These are phyloP conservation scores for Microcaecilia unicolor DNA, from an alignment of 2,797 vertebrate genomes.

Conservation along the genomic window DNA sequence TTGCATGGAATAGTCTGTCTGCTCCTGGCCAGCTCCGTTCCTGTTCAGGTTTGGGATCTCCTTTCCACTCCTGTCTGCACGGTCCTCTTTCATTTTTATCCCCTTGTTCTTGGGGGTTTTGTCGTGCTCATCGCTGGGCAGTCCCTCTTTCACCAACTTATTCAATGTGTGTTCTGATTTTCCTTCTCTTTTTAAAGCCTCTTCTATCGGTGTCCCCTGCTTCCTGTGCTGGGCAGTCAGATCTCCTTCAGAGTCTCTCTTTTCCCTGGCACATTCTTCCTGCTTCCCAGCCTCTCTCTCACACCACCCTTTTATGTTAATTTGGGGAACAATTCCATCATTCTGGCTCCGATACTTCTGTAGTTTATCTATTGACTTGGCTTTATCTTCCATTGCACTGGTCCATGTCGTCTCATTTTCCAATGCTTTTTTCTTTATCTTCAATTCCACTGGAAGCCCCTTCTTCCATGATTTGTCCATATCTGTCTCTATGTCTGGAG, in stretches of 20 bases:
- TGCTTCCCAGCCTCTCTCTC: too few relatives aligned
- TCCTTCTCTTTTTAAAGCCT: neutral
- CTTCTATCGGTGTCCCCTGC: neutral
- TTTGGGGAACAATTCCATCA: neutral
- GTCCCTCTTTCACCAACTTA: neutral
- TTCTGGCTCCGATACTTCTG: neutral
- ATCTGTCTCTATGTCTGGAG: neutral
- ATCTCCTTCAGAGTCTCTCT: neutral
- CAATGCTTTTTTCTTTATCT: constrained; percentile 33
- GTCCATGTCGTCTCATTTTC: neutral
- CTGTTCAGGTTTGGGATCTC: constrained; percentile 6
- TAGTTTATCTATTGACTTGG: too few relatives aligned
- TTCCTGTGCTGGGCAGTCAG: neutral
- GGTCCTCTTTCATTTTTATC: neutral
- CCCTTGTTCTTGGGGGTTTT: neutral
- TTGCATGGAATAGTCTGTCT: too few relatives aligned
- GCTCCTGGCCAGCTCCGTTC: too few relatives aligned
- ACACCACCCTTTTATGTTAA: neutral
- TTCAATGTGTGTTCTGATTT: neutral
- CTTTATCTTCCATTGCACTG: neutral
- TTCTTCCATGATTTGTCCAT: constrained; percentile 19
- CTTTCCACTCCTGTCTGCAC: neutral
- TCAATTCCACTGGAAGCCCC: constrained; percentile 43
- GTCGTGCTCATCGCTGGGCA: neutral
- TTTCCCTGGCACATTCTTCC: too few relatives aligned